Evolutionary conservation across 2,888 invertebrate genomes (phyloP), one percentile per base, ranked within the genome.

Genomic region (Heliothis peltigera): DNA sequence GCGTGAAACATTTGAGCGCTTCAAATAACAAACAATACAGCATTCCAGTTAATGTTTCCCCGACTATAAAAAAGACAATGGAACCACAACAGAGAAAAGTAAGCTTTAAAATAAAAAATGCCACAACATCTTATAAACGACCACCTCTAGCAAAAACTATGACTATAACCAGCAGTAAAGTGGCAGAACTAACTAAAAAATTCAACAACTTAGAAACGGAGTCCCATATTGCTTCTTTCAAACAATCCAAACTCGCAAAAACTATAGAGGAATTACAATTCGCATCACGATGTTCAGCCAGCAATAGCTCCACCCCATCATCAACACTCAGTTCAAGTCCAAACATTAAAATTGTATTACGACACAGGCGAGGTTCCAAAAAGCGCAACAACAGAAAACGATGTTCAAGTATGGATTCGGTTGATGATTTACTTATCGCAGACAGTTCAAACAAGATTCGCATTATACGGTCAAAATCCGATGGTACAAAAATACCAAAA

Each of bases 151-250:
- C 93, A 10, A 95, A 92, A 82, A 93, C 94, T 39, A 91, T 95
- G 85, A 94, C 95, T 6, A 91, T 95, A 70, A 89, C 92, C 15
- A 92, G 95, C 67, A 96, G 92, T 79, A 96, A 96, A 87, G 97
- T 97, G 39, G 96, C 97, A 51, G 96, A 96, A 84, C 87, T 97
- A 64, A 96, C 97, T 0, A 96, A 96, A 73, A 97, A 97, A 83
- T 97, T 97, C 82, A 97, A 97, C 84, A 96, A 96, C 84, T 92
- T 97, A 81, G 95, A 96, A 70, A 90, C 86, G 56, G 95, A 95
- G 75, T 91, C 93, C 75, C 87, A 83, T 63, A 87, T 87, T 48
- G 87, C 87, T 4, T 83, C 95, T 7, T 84, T 95, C 44, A 95
- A 95, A 73, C 95, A 96, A 82, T 93, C 96, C 5, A 96, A 96